These are phyloP conservation scores for Cryptotis parvus DNA, from an alignment of 2,113 vertebrate genomes.

Conservation along the genomic window DNA sequence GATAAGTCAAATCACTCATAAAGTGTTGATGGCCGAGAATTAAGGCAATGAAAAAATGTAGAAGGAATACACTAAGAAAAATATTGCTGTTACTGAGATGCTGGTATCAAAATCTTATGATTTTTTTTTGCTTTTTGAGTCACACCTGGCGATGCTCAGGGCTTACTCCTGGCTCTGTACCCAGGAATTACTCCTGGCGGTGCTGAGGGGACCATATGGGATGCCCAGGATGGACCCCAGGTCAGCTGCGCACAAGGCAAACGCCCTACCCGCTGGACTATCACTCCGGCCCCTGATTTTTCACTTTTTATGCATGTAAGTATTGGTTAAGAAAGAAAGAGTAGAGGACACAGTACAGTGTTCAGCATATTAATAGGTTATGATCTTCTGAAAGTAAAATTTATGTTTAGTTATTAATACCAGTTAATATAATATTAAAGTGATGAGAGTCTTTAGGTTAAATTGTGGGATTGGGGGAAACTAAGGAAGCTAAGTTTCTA, in stretches of 20 bases:
- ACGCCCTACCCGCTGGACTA: too few relatives aligned
- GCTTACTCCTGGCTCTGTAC: too few relatives aligned
- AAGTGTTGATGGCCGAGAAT: conserved; percentile 6
- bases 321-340: background rate
- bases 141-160: too few relatives aligned
- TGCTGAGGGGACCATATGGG: too few relatives aligned
- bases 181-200: too few relatives aligned
- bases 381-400: background rate
- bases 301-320: background rate
- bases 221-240: too few relatives aligned
- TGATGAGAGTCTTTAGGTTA: background rate
- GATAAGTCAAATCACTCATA: background rate
- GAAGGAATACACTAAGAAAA: background rate
- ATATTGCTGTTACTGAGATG: background rate
- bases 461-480: conserved; percentile 16
- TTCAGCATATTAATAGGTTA: conserved; percentile 25
- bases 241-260: too few relatives aligned
- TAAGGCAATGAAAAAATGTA: background rate
- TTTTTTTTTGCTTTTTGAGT: conserved; percentile 1
- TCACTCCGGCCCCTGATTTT: too few relatives aligned
- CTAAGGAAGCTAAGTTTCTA: conserved; percentile 19
- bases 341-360: background rate
- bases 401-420: conserved; percentile 9
- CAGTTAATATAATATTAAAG: conserved; percentile 39
- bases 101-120: background rate